phyloP scores from a whole-genome alignment of 1,140 invertebrate species.

The Monochamus saltuarius region DNA sequence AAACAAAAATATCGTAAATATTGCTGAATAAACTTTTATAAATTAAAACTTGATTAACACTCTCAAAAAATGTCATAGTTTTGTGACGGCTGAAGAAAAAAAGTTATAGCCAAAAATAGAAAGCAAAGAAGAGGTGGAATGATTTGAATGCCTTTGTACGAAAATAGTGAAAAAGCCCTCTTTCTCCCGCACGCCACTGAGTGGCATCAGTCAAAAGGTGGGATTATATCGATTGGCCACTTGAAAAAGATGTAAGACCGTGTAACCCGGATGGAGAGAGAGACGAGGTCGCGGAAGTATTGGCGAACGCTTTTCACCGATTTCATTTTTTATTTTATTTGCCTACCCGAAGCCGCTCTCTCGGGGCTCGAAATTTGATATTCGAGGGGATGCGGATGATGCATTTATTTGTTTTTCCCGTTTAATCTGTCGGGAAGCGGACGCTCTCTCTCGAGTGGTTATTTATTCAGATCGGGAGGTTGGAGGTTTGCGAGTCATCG shows the following conservation, averaged over 20 bases:
- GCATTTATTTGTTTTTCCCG: neutral
- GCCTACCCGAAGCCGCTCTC: neutral
- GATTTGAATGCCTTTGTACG: too few relatives aligned
- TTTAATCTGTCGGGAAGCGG: neutral
- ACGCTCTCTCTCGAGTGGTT: neutral
- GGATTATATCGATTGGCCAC: constrained; percentile 28
- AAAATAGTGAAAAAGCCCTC: too few relatives aligned
- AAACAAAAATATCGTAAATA: too few relatives aligned
- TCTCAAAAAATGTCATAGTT: too few relatives aligned
- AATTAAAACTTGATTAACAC: too few relatives aligned
- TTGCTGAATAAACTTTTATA: too few relatives aligned
- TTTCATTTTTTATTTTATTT: constrained; percentile 4
- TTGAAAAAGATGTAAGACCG: constrained; percentile 21
- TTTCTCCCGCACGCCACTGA: neutral
- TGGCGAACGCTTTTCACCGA: constrained; percentile 2
- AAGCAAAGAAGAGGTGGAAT: too few relatives aligned
- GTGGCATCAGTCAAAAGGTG: constrained; percentile 27
- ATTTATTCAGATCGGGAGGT: too few relatives aligned
- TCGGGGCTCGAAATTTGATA: neutral
- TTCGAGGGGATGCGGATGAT: neutral
- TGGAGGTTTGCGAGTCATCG: too few relatives aligned
- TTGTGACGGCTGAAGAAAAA: too few relatives aligned
- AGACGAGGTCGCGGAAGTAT: neutral
- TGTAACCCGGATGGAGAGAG: neutral
- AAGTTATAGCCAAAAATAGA: too few relatives aligned